Conservation (phyloP, 2,113 vertebrate species). For the Neodon shergylaensis region DNA sequence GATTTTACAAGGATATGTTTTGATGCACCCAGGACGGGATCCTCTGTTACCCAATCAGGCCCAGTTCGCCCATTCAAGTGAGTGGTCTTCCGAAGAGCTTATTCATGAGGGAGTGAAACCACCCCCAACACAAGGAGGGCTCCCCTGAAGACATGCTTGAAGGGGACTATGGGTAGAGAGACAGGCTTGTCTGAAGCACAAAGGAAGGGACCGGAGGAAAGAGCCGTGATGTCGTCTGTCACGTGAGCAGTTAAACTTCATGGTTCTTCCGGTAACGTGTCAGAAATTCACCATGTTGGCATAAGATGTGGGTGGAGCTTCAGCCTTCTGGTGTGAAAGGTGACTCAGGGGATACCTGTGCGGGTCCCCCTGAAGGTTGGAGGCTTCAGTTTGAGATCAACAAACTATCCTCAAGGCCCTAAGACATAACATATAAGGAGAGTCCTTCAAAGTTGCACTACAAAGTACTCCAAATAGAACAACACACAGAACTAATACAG, state of each 20-base stretch:
- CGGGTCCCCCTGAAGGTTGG: background rate
- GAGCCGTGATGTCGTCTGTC: no score
- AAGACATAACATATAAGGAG: background rate
- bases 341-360: background rate
- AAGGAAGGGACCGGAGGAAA: no score
- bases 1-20: background rate
- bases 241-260: background rate
- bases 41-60: background rate
- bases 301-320: background rate
- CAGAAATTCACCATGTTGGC: background rate
- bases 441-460: constrained; percentile 43
- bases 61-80: background rate
- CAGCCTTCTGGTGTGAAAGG: background rate
- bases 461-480: constrained; percentile 25
- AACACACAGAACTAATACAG: background rate
- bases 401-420: background rate
- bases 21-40: background rate
- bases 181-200: background rate
- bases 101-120: background rate
- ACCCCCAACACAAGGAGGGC: background rate
- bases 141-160: background rate
- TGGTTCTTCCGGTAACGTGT: background rate
- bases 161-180: background rate
- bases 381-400: background rate
- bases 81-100: background rate